Conservation (phyloP, 2,113 vertebrate genomes). For the Ammospiza caudacuta region DNA sequence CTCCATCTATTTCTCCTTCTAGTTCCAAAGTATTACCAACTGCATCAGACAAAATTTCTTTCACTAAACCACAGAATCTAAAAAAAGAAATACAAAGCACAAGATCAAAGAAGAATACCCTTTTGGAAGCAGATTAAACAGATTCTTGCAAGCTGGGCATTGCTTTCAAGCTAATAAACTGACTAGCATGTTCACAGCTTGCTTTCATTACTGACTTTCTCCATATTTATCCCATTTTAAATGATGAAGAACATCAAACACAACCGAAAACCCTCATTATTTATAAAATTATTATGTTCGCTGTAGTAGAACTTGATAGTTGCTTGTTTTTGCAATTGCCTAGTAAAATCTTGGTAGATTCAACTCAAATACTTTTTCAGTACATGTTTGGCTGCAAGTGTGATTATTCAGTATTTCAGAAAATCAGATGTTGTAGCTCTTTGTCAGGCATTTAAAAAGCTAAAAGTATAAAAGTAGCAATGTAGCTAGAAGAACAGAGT, state of each 20-base stretch:
- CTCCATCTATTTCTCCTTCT: conserved; percentile 86
- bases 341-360: neutral
- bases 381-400: neutral
- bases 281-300: neutral
- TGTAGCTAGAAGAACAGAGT: neutral
- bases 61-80: conserved; percentile 93
- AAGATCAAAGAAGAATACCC: neutral
- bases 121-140: neutral
- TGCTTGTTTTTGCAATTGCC: neutral
- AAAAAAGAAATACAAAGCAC: conserved; percentile 29
- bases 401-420: neutral
- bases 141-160: neutral
- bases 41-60: conserved; percentile 87
- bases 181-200: neutral
- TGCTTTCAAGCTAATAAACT: neutral
- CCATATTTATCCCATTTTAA: neutral
- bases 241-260: neutral
- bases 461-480: neutral
- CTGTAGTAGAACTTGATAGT: neutral
- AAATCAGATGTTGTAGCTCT: neutral
- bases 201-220: neutral
- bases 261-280: neutral
- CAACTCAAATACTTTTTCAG: neutral
- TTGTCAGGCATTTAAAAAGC: neutral
- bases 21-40: conserved; percentile 83